Percentiles rank a stretch among this genome's conserved stretches.
Conservation (phyloP, 2,797 vertebrate species). For the Melanotaenia boesemani region DNA sequence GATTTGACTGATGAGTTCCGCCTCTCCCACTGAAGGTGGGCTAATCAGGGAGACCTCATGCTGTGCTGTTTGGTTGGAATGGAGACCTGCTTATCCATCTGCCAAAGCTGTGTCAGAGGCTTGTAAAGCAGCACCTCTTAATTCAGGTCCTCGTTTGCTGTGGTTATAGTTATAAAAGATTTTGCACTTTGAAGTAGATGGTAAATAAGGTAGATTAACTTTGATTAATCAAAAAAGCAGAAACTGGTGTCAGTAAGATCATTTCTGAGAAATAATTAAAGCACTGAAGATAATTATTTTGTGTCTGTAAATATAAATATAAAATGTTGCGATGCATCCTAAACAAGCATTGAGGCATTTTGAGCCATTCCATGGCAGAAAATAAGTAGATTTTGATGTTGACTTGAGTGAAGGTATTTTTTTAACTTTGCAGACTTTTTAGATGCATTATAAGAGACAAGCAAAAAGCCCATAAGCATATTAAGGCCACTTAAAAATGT, state of each 20-base stretch:
- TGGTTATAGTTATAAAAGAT: constrained; percentile 19
- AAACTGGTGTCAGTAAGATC: too few relatives aligned
- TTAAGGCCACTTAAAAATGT: background rate
- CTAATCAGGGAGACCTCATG: constrained; percentile 60
- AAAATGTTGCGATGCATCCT: background rate
- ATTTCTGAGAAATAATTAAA: background rate
- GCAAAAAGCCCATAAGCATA: background rate
- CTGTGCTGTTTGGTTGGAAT: constrained; percentile 39
- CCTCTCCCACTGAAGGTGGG: constrained; percentile 60
- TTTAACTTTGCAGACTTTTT: background rate
- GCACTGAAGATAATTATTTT: background rate
- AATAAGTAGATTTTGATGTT: background rate
- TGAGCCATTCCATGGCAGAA: background rate
- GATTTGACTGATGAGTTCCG: constrained; percentile 71
- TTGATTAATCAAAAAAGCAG: background rate
- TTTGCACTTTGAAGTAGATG: constrained; percentile 17
- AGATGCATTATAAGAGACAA: background rate
- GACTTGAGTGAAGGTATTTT: background rate
- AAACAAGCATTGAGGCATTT: background rate
- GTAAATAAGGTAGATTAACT: constrained; percentile 46
- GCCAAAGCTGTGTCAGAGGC: constrained; percentile 43
- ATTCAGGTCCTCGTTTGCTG: constrained; percentile 23
- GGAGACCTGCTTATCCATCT: constrained; percentile 39
- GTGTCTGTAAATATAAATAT: background rate
- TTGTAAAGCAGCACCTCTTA: constrained; percentile 32